A percentile compares a stretch with the other conserved stretches of the same genome.
Conservation (phyloP, 2,888 invertebrate species). For the Ametastegia equiseti region DNA sequence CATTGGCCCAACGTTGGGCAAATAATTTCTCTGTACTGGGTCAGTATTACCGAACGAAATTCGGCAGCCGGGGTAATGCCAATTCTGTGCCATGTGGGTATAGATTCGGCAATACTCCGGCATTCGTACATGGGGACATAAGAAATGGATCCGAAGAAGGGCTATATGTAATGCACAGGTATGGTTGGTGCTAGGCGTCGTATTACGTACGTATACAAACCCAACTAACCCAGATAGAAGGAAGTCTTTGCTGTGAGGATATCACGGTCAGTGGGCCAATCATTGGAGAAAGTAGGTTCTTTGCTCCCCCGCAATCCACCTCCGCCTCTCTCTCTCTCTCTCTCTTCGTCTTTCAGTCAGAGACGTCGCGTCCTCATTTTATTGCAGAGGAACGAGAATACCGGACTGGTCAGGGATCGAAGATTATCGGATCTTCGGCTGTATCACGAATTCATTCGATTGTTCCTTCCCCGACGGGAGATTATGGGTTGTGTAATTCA, state of each 20-base stretch:
- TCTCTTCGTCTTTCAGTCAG: too few relatives aligned
- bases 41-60: too few relatives aligned
- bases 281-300: constrained; percentile 72
- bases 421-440: constrained; percentile 24
- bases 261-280: constrained; percentile 73
- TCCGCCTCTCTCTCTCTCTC: constrained; percentile 33
- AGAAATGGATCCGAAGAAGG: too few relatives aligned
- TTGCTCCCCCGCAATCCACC: constrained; percentile 52
- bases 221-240: constrained; percentile 54
- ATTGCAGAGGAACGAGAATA: constrained; percentile 18
- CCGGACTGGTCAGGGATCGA: not conserved
- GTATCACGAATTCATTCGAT: not conserved
- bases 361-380: constrained; percentile 57
- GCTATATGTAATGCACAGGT: too few relatives aligned
- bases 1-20: too few relatives aligned
- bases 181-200: not conserved
- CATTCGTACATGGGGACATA: too few relatives aligned
- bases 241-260: constrained; percentile 69
- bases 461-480: not conserved
- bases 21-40: too few relatives aligned
- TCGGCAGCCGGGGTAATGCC: too few relatives aligned
- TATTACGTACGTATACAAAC: not conserved
- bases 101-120: too few relatives aligned
- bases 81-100: too few relatives aligned
- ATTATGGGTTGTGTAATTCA: not conserved